Conservation (phyloP, 1,140 invertebrate species). For the Drosophila kikkawai region DNA sequence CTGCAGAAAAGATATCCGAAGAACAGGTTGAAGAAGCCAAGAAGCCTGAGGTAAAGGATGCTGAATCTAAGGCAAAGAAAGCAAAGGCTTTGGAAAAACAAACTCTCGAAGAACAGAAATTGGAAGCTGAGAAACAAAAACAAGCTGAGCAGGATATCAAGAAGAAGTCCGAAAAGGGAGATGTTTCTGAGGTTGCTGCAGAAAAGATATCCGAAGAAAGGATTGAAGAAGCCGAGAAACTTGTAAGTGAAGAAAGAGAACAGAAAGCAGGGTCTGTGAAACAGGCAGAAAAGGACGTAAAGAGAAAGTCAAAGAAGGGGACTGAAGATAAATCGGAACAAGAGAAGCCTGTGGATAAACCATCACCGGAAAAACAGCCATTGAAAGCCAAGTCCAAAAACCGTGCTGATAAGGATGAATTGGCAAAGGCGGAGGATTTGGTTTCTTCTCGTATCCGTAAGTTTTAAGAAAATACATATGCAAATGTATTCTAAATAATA, state of each 20-base stretch:
- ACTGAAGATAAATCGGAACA: neutral
- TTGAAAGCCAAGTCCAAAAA: neutral
- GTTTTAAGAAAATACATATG: neutral
- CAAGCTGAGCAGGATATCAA: neutral
- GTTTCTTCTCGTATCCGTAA: neutral
- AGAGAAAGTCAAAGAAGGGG: neutral
- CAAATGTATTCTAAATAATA: too few relatives aligned
- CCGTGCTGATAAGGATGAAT: neutral
- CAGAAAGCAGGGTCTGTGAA: constrained; percentile 8
- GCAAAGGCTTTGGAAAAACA: neutral
- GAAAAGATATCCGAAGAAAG: constrained; percentile 13
- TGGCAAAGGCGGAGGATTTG: neutral
- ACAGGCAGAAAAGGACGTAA: neutral
- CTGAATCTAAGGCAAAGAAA: too few relatives aligned
- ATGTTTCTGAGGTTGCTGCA: neutral
- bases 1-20: too few relatives aligned
- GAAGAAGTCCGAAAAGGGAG: neutral
- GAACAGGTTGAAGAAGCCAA: too few relatives aligned
- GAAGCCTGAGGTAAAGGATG: too few relatives aligned
- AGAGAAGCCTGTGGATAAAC: neutral
- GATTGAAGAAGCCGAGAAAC: neutral
- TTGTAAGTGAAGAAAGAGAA: neutral
- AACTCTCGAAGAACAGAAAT: constrained; percentile 9
- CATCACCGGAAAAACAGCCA: too few relatives aligned
- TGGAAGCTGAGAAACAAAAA: constrained; percentile 9